Percentiles rank a stretch among this genome's conserved stretches.
These are phyloP conservation scores for Strix uralensis DNA, from an alignment of 2,113 vertebrate genomes.

Conservation along the genomic window DNA sequence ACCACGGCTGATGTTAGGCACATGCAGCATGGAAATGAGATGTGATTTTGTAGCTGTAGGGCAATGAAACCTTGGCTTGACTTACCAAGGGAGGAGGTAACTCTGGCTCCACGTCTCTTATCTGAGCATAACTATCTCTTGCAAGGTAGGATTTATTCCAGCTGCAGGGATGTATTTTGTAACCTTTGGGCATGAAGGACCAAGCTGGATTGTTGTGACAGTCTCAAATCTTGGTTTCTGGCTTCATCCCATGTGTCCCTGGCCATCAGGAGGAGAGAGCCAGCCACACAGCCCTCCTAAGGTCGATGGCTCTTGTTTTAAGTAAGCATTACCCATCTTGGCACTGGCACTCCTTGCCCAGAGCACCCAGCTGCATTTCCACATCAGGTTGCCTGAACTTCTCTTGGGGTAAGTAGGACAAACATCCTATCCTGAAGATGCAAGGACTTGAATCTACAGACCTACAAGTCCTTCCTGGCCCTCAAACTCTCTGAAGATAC, in stretches of 20 bases:
- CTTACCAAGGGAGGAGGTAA: neutral
- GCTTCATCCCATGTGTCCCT: neutral
- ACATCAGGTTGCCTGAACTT: neutral
- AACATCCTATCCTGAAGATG: neutral
- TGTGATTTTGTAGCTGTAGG: neutral
- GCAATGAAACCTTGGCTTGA: neutral
- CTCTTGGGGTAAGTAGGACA: neutral
- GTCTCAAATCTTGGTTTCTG: neutral
- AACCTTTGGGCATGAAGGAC: neutral
- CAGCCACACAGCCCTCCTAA: neutral
- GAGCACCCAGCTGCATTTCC: neutral
- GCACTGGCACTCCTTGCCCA: neutral
- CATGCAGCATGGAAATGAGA: neutral
- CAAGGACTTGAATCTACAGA: neutral
- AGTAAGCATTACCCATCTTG: neutral
- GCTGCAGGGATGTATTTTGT: neutral
- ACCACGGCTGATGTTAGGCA: neutral
- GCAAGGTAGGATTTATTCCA: neutral
- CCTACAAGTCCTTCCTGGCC: neutral
- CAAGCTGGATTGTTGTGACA: neutral
- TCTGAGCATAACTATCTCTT: neutral
- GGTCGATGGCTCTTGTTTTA: accelerated
- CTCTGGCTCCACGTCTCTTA: neutral
- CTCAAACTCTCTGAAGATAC: neutral
- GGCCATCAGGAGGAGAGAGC: neutral